Base-by-base conservation (phyloP, 1,140 invertebrate species). In the Theocolax elegans region DNA sequence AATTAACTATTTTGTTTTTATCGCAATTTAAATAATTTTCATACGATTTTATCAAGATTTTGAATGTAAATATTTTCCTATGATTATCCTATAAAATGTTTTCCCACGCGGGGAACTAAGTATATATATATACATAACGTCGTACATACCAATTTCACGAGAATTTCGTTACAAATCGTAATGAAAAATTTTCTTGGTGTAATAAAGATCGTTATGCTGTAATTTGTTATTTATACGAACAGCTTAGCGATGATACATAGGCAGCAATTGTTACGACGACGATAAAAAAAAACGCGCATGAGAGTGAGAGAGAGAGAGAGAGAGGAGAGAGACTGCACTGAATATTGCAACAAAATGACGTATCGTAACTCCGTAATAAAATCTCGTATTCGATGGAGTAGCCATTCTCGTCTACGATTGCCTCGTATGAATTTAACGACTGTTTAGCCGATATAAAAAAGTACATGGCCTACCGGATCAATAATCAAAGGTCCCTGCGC, bases 371-470 rank as follows among this genome's bases (percentile, higher is more conserved):
- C 29, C 23, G 42, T 53, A 51, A 68, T 53, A 60, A 62, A 62
- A 68, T 53, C 46, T 53, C 35, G 19, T 44, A 62, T 54, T 68
- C 38, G 48, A 62, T 42, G 25, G 23, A 62, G 35, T 53, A 62
- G 35, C 58, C 46, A 2, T 68, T 62, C 35, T 51, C 46, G 25
- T 53, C 44, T 51, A 51, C 48, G 44, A 68, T 68, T 44, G 67
- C 58, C 58, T 53, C 44, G 35, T 62, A 68, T 42, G 67, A 53
- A 60, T 68, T 68, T 60, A 62, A 62, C 44, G 67, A 54, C 25
- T 60, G 23, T 67, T 67, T 67, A 59, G 53, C 29, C 13, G 10
- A 42, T 40, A 67, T 58, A 67, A 67, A 67, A 67, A 63, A 58
- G 13, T 3, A 15, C 4, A 66, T 56, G n/a, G 40, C 25, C 19